Evolutionary conservation across 2,888 invertebrate genomes (phyloP).

Genomic region (Lasioglossum vierecki): DNA sequence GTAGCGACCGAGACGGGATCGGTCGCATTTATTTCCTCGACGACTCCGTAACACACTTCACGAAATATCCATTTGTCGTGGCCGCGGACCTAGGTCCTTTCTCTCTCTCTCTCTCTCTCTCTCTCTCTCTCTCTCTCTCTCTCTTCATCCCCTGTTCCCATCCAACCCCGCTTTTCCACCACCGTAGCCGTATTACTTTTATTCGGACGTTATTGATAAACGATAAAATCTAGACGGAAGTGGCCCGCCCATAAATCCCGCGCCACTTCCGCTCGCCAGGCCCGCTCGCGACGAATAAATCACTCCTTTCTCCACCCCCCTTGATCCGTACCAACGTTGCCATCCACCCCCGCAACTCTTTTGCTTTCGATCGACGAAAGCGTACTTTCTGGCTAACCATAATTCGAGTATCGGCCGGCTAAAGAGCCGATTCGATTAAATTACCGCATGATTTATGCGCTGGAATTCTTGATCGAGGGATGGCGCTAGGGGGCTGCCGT

Average conservation of each 20-base stretch:
- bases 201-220: slow-evolving; percentile 78
- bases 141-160: neutral
- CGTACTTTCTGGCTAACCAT: slow-evolving; percentile 64
- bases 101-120: neutral
- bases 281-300: slow-evolving; percentile 79
- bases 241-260: slow-evolving; percentile 76
- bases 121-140: neutral
- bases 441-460: slow-evolving; percentile 63
- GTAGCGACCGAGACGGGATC: slow-evolving; percentile 29
- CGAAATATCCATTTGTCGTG: slow-evolving; percentile 72
- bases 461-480: neutral
- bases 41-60: slow-evolving; percentile 70
- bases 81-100: slow-evolving; percentile 19
- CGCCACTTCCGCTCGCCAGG: slow-evolving; percentile 78
- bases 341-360: neutral
- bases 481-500: neutral
- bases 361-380: slow-evolving; percentile 45
- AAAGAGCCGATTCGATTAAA: slow-evolving; percentile 62
- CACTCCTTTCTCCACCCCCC: slow-evolving; percentile 64
- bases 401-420: slow-evolving; percentile 68
- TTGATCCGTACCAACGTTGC: neutral
- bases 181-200: slow-evolving; percentile 66
- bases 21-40: slow-evolving; percentile 60
- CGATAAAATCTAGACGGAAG: slow-evolving; percentile 79
- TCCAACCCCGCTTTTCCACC: neutral